Conservation (phyloP, 2,113 vertebrate species). For the Narcine bancroftii region DNA sequence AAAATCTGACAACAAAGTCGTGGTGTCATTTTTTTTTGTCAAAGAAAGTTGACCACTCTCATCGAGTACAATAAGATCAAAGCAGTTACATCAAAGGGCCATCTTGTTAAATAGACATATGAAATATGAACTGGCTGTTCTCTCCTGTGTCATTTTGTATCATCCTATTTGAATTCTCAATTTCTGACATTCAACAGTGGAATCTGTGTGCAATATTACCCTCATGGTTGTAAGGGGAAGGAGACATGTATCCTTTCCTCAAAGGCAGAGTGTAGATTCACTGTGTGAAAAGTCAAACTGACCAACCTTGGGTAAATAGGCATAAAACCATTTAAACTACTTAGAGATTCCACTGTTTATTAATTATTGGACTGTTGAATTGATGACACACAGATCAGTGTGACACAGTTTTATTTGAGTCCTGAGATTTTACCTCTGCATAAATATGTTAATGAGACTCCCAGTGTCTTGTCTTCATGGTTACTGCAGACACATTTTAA, state of each 20-base stretch:
- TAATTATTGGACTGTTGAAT: conserved; percentile 20
- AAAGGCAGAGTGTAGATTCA: background rate
- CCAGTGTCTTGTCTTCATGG: background rate
- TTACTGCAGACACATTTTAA: conserved; percentile 15
- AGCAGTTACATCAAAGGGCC: background rate
- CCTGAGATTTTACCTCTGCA: background rate
- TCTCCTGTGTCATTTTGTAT: conserved; percentile 2
- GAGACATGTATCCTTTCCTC: background rate
- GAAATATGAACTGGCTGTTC: background rate
- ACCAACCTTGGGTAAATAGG: conserved; percentile 12
- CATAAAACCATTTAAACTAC: background rate
- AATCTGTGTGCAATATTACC: background rate
- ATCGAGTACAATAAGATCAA: background rate
- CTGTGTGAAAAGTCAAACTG: background rate
- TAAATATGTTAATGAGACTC: conserved; percentile 4
- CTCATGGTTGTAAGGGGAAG: background rate
- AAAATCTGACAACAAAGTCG: no score
- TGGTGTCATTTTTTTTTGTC: conserved; percentile 13
- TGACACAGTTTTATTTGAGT: background rate
- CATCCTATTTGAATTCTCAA: background rate
- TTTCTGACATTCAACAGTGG: conserved; percentile 4
- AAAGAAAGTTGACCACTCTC: background rate
- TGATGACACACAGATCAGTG: conserved; percentile 14
- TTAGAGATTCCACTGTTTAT: background rate
- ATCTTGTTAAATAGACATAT: background rate